Evolutionary conservation across 1,140 invertebrate species (phyloP).

Genomic region (Chlorops oryzae): DNA sequence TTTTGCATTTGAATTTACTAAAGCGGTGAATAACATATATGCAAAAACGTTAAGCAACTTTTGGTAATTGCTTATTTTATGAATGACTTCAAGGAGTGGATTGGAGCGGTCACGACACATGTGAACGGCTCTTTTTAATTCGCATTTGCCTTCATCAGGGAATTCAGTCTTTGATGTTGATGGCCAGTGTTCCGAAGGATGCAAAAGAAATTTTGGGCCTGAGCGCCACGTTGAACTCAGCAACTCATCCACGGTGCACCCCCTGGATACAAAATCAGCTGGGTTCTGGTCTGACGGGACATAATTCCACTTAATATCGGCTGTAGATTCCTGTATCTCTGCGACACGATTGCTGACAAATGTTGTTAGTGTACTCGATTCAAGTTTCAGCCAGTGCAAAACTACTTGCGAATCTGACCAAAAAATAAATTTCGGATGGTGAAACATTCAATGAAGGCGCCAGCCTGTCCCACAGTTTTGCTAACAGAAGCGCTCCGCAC

Average conservation of each 20-base stretch:
- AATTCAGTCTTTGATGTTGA: background rate
- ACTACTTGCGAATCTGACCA: slow-evolving; percentile 14
- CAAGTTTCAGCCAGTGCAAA: slow-evolving; percentile 3
- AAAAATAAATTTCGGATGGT: slow-evolving; percentile 3
- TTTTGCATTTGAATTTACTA: background rate
- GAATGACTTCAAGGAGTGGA: background rate
- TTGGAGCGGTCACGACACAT: background rate
- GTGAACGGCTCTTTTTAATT: background rate
- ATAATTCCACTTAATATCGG: slow-evolving; percentile 19
- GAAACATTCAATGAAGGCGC: slow-evolving; percentile 8
- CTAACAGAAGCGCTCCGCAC: slow-evolving; percentile 37
- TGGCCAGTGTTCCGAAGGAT: background rate
- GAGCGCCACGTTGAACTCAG: background rate
- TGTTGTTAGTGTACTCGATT: slow-evolving; percentile 15
- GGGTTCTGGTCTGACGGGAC: slow-evolving; percentile 18
- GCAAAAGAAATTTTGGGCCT: background rate
- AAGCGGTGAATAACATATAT: background rate
- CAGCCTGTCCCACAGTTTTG: slow-evolving; percentile 18
- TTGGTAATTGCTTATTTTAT: background rate
- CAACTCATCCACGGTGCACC: background rate
- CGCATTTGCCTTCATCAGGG: background rate
- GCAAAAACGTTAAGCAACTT: background rate
- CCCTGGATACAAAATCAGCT: slow-evolving; percentile 23
- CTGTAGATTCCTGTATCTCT: slow-evolving; percentile 20
- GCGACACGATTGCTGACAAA: slow-evolving; percentile 30